Percentiles rank a stretch among this genome's conserved stretches.
phyloP scores from a whole-genome alignment of 2,888 invertebrate genomes.

The Lasioglossum lativentre region DNA sequence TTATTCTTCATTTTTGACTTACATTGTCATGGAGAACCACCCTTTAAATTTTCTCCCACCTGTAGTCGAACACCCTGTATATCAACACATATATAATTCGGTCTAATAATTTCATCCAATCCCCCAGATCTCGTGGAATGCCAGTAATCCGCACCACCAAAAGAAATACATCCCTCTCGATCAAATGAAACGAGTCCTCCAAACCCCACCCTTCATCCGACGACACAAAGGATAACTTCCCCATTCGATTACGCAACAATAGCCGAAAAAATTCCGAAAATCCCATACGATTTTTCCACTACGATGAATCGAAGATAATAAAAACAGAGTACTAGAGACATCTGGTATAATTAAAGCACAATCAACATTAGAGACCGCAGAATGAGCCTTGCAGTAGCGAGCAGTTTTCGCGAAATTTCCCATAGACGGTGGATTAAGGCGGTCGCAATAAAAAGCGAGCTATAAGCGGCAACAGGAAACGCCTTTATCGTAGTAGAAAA shows the following conservation, averaged over 20 bases:
- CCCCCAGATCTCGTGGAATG: neutral
- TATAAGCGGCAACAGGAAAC: slow-evolving; percentile 8
- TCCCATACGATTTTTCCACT: neutral
- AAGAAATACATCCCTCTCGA: neutral
- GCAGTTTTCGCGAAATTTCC: neutral
- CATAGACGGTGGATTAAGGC: neutral
- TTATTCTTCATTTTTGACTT: too few relatives aligned
- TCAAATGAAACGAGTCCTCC: neutral
- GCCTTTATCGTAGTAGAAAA: slow-evolving; percentile 55
- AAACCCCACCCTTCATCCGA: neutral
- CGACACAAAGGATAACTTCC: neutral
- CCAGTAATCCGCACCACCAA: neutral
- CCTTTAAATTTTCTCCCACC: too few relatives aligned
- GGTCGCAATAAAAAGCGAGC: neutral
- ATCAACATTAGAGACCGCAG: neutral
- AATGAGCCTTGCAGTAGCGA: neutral
- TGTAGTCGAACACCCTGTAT: too few relatives aligned
- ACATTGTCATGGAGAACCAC: too few relatives aligned
- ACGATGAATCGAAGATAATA: too few relatives aligned
- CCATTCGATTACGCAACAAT: neutral
- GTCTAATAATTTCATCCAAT: neutral
- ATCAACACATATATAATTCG: too few relatives aligned
- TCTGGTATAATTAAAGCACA: neutral
- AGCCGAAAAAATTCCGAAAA: neutral
- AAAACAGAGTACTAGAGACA: too few relatives aligned